phyloP scores from a whole-genome alignment of 1,140 invertebrate species.

The Cherax destructor region DNA sequence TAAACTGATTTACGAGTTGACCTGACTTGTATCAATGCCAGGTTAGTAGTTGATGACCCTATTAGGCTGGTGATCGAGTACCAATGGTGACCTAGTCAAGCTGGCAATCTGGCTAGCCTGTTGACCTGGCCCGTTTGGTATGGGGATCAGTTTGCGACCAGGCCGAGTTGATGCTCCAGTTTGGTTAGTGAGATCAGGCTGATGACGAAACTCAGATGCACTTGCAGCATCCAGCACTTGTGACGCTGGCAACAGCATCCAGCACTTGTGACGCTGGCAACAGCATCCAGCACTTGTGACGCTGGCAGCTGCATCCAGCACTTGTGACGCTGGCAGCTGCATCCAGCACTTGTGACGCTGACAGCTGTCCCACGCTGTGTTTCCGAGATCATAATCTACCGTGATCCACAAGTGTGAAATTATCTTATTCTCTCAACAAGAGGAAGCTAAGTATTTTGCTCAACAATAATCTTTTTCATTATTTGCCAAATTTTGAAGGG shows the following conservation, averaged over 20 bases:
- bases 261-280: not conserved
- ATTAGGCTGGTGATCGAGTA: not conserved
- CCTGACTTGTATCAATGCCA: not conserved
- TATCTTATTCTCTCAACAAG: not conserved
- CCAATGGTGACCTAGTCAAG: not conserved
- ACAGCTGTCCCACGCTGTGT: not conserved
- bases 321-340: not conserved
- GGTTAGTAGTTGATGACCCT: not conserved
- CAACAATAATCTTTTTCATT: not conserved
- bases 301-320: constrained; percentile 3
- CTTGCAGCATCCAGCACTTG: not conserved
- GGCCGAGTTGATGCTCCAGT: not conserved
- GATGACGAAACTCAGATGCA: not conserved
- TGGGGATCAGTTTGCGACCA: not conserved
- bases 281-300: not conserved
- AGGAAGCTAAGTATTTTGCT: not conserved
- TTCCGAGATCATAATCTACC: not conserved
- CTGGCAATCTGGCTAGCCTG: not conserved
- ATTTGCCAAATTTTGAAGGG: no score
- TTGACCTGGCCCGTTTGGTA: not conserved
- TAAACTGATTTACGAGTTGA: not conserved
- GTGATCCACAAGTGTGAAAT: not conserved
- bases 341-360: not conserved
- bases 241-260: not conserved
- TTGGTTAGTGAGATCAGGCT: constrained; percentile 2